Percentiles rank a stretch among this genome's conserved stretches.
Evolutionary conservation across 2,797 vertebrate genomes (phyloP).

Genomic region (Sebastes umbrosus): DNA sequence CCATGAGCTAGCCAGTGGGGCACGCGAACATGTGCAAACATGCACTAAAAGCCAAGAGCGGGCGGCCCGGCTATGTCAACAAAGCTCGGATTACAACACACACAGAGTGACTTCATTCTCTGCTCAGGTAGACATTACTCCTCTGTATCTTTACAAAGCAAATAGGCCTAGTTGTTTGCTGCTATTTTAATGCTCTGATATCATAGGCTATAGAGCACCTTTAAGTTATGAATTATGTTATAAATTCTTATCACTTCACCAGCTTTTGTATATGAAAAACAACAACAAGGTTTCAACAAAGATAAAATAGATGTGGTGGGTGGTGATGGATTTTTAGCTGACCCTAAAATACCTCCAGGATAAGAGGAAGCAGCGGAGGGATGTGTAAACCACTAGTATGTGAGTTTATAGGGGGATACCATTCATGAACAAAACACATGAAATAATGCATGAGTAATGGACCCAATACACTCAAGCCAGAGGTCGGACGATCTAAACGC

Average conservation of each 20-base stretch:
- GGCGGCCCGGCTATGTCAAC: too few species aligned
- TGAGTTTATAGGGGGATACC: neutral
- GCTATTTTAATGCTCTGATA: too few species aligned
- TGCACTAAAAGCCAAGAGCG: too few species aligned
- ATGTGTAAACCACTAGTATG: neutral
- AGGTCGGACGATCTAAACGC: neutral
- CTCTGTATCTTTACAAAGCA: too few species aligned
- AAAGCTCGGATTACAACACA: too few species aligned
- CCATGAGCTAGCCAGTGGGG: too few species aligned
- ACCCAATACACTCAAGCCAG: conserved; percentile 19
- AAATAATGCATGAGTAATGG: conserved; percentile 25
- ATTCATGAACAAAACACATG: conserved; percentile 12
- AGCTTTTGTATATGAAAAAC: neutral
- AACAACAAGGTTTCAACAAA: neutral
- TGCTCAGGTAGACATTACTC: too few species aligned
- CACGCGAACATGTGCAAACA: too few species aligned
- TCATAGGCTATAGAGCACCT: neutral
- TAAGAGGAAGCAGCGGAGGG: conserved; percentile 12
- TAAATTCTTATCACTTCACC: neutral
- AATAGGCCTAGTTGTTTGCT: too few species aligned
- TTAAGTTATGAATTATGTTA: neutral
- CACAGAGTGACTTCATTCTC: too few species aligned
- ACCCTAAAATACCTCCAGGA: conserved; percentile 26
- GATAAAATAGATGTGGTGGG: neutral
- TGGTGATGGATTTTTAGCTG: neutral